Conservation (phyloP, 30 jellyfish, hydroid and myxozoan genomes). For the Clytia hemisphaerica region DNA sequence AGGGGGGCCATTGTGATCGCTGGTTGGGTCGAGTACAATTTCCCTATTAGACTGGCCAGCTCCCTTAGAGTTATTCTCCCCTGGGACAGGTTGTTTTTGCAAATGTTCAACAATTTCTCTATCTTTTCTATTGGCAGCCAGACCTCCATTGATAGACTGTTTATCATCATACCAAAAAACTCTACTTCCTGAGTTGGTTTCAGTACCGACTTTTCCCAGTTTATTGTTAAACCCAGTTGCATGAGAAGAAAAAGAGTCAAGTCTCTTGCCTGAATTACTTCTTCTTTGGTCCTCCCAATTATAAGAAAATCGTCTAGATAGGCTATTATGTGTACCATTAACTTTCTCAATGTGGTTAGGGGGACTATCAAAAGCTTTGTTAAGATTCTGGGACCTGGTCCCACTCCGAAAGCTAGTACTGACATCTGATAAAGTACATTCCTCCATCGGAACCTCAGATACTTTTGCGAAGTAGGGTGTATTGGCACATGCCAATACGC, state of each 20-base stretch:
- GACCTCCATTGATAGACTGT: background rate
- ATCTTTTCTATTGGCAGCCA: background rate
- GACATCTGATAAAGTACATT: background rate
- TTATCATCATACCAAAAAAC: background rate
- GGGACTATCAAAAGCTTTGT: slow-evolving; percentile 20
- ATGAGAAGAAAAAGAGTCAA: background rate
- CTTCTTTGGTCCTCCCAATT: background rate
- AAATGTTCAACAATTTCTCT: background rate
- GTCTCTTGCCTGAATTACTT: background rate
- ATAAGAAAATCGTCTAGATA: background rate
- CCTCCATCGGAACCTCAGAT: slow-evolving; percentile 11
- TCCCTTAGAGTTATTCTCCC: background rate
- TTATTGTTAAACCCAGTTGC: background rate
- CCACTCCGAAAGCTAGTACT: slow-evolving; percentile 15
- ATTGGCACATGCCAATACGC: background rate
- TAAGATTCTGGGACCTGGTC: slow-evolving; percentile 11
- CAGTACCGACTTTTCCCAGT: background rate
- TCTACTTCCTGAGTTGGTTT: background rate
- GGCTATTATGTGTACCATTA: background rate
- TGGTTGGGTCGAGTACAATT: slow-evolving; percentile 22
- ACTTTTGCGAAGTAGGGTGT: slow-evolving; percentile 25
- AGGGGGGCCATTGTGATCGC: slow-evolving; percentile 39
- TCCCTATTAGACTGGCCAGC: background rate
- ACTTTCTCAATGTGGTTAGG: background rate
- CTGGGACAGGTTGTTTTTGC: background rate